These are phyloP conservation scores for Botia almorhae DNA, from an alignment of 2,797 vertebrate genomes.

Conservation along the genomic window DNA sequence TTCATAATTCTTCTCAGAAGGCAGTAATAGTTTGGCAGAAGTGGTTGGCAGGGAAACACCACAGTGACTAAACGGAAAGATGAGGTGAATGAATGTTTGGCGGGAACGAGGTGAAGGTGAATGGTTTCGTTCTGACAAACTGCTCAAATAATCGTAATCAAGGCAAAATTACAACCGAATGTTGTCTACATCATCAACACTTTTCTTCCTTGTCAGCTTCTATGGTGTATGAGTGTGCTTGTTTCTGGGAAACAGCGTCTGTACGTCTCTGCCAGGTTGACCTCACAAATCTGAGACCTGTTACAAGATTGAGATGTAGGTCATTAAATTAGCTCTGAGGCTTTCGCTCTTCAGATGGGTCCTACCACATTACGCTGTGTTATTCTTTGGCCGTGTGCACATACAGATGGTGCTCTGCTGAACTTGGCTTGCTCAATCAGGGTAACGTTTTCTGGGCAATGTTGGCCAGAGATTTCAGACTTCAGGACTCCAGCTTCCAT, in stretches of 20 bases:
- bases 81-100: conserved; percentile 28
- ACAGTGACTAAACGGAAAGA: conserved; percentile 49
- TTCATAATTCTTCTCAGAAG: conserved; percentile 16
- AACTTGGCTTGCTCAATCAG: conserved; percentile 56
- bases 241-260: conserved; percentile 51
- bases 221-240: conserved; percentile 42
- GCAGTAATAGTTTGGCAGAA: conserved; percentile 11
- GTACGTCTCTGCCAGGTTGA: neutral
- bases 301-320: neutral
- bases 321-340: conserved; percentile 33
- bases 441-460: conserved; percentile 32
- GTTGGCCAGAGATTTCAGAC: conserved; percentile 37
- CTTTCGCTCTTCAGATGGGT: conserved; percentile 65
- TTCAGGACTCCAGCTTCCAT: conserved; percentile 29
- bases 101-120: conserved; percentile 57
- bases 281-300: neutral
- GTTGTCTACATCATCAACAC: conserved; percentile 61
- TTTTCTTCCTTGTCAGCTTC: conserved; percentile 56
- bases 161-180: conserved; percentile 74
- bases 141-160: conserved; percentile 70
- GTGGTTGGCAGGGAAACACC: conserved; percentile 16
- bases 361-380: conserved; percentile 34
- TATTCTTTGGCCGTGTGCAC: conserved; percentile 55
- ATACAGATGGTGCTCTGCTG: conserved; percentile 51
- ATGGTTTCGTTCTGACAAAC: conserved; percentile 70